Evolutionary conservation across 2,888 invertebrate species (phyloP).

Genomic region (Cynaeus angustus): DNA sequence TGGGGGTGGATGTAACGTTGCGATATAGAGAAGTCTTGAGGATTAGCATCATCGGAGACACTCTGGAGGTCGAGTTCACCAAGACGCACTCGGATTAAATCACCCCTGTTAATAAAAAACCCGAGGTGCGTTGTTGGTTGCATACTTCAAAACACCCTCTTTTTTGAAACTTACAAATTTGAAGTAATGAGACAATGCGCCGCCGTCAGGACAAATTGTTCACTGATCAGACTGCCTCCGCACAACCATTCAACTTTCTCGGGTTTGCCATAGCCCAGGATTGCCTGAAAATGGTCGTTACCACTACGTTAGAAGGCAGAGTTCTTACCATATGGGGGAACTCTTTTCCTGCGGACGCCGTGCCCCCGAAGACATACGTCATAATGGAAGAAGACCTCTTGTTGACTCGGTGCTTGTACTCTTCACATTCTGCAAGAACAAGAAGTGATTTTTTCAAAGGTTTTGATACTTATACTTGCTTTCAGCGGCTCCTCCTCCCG

Average conservation of each 20-base stretch:
- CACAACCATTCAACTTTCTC: constrained; percentile 74
- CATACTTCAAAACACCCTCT: too few species aligned
- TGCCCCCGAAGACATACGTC: constrained; percentile 60
- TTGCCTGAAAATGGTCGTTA: constrained; percentile 57
- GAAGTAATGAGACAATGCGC: constrained; percentile 76
- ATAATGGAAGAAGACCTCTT: constrained; percentile 44
- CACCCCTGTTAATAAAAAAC: not conserved
- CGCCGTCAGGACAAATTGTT: constrained; percentile 79
- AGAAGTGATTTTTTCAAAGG: not conserved
- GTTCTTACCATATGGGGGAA: constrained; percentile 68
- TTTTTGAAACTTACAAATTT: constrained; percentile 59
- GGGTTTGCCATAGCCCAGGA: constrained; percentile 62
- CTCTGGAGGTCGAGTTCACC: constrained; percentile 71
- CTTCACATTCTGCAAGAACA: constrained; percentile 55
- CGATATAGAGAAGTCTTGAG: constrained; percentile 65
- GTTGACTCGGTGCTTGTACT: constrained; percentile 54
- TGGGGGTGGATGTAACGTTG: constrained; percentile 69
- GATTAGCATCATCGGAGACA: constrained; percentile 57
- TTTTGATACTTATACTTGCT: constrained; percentile 8
- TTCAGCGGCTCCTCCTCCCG: not conserved
- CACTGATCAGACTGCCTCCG: constrained; percentile 80
- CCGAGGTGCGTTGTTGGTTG: too few species aligned
- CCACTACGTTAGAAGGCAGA: not conserved
- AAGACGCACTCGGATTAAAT: constrained; percentile 69
- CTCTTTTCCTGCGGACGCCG: constrained; percentile 59